Evolutionary conservation across 2,113 vertebrate genomes (phyloP).

Genomic region (Recurvirostra avosetta): DNA sequence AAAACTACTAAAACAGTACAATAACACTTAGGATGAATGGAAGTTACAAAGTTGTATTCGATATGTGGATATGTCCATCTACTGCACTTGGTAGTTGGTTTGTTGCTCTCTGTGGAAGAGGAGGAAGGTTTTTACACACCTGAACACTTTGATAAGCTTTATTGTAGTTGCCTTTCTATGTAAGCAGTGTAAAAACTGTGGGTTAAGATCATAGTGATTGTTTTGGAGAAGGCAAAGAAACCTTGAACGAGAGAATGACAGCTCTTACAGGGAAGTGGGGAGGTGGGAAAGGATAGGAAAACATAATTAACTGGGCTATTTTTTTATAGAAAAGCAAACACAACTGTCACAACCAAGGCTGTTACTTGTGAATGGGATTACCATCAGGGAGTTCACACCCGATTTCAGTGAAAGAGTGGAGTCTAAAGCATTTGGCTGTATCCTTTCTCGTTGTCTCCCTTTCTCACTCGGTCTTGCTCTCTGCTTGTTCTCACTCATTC

Average conservation of each 20-base stretch:
- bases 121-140: not conserved
- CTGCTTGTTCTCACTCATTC: not conserved
- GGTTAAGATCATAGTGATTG: not conserved
- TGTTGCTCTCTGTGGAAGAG: not conserved
- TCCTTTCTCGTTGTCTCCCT: not conserved
- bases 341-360: not conserved
- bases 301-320: not conserved
- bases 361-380: not conserved
- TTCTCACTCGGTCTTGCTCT: not conserved
- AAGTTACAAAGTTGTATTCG: not conserved
- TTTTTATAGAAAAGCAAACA: not conserved
- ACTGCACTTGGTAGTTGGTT: not conserved
- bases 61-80: rapidly evolving
- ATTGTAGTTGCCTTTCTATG: not conserved
- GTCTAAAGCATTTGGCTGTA: not conserved
- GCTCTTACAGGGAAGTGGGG: not conserved
- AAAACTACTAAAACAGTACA: not conserved
- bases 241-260: not conserved
- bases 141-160: not conserved
- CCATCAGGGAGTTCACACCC: not conserved
- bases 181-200: not conserved
- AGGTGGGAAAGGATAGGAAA: not conserved
- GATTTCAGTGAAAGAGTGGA: not conserved
- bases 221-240: not conserved
- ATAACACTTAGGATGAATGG: not conserved